Evolutionary conservation across 2,888 invertebrate species (phyloP), one percentile per base, ranked within the genome.

Genomic region (Andrena hattorfiana): DNA sequence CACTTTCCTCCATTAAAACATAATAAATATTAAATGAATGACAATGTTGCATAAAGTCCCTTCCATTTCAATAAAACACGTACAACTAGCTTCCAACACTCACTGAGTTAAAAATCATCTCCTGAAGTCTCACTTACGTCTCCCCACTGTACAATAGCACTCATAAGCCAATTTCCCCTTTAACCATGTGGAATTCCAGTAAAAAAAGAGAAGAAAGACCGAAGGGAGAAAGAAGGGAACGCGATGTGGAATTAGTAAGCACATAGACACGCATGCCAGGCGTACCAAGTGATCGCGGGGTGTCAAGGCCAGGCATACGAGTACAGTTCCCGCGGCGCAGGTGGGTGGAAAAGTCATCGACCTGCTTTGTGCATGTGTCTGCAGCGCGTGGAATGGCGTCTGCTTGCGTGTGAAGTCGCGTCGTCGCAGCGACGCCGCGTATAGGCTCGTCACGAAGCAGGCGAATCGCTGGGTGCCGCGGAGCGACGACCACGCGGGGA

Each of bases 271-370:
- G 48, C 51, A 49, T 63, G 79, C 75, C 74, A 66, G 68, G 32
- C 77, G 67, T 67, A 67, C 56, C 68, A 72, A 63, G 48, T 77
- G 63, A 71, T 77, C 77, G 77, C 64, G 78, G 7, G 54, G 71
- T 87, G 87, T 87, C 87, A 87, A 87, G 88, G 87, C 67, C 67
- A 69, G 42, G 49, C 67, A 20, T 56, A 51, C 59, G 42, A 54
- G 48, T 67, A 54, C 75, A 76, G 64, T 76, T 69, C 32, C 54
- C 73, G 70, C 63, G 56, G 64, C 7, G 75, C 81, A 85, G 84
- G 83, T 87, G 87, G 87, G 84, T 82, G 82, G 82, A 81, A 42
- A 42, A 77, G 88, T 80, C 88, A 82, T 81, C 74, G 88, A 86
- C 88, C 88, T 51, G 77, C 62, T 73, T 78, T 49, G 48, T 67